These are phyloP conservation scores for Potamilus streckersoni DNA, from an alignment of 1,140 invertebrate species.

Conservation along the genomic window DNA sequence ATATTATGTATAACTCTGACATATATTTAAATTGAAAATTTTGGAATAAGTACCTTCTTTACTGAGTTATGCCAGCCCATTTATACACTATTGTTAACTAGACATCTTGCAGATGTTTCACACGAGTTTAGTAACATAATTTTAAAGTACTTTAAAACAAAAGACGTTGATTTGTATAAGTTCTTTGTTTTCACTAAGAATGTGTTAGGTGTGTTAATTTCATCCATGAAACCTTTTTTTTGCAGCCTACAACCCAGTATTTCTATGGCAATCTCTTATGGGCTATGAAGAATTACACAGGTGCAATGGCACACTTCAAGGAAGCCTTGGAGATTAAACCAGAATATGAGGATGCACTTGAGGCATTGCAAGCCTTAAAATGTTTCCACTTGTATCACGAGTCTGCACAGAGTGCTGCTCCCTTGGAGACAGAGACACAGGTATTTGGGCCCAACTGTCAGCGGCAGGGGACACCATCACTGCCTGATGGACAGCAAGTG, in stretches of 20 bases:
- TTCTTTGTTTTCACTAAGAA: constrained; percentile 1
- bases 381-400: constrained; percentile 70
- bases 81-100: no score
- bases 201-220: no score
- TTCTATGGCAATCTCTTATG: constrained; percentile 77
- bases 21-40: no score
- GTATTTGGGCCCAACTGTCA: constrained; percentile 44
- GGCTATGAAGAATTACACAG: constrained; percentile 75
- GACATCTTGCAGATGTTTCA: neutral
- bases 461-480: neutral
- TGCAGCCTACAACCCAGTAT: constrained; percentile 79
- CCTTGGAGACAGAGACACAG: constrained; percentile 31
- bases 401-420: constrained; percentile 59
- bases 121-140: neutral
- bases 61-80: no score
- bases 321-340: constrained; percentile 74
- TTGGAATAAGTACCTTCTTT: no score
- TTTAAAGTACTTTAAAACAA: neutral
- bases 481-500: constrained; percentile 29
- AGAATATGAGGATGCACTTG: constrained; percentile 71
- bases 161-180: neutral
- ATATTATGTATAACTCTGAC: no score
- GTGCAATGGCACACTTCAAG: constrained; percentile 78
- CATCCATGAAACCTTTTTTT: no score
- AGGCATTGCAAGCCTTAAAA: constrained; percentile 72